Conservation (phyloP, 2,888 invertebrate species). For the Polydrusus pterygomalis region DNA sequence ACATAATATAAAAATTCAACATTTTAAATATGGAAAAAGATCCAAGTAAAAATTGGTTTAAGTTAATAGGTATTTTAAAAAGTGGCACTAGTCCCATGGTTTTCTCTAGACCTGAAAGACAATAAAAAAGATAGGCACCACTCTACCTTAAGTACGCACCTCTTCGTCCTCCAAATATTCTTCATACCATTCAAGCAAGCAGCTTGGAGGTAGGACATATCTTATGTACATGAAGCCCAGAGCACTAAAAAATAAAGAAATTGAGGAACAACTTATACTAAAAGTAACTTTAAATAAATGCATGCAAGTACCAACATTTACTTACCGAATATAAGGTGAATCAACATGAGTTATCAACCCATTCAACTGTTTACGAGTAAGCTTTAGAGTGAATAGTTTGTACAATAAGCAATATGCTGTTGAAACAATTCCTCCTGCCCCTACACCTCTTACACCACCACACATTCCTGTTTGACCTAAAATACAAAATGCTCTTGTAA, state of each 20-base stretch:
- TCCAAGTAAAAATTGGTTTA: not conserved
- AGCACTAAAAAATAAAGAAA: constrained; percentile 76
- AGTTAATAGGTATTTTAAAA: not conserved
- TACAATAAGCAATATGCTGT: constrained; percentile 99
- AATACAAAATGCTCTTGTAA: not conserved
- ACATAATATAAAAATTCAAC: too few species aligned
- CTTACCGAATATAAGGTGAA: constrained; percentile 89
- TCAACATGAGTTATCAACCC: constrained; percentile 96
- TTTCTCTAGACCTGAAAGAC: constrained; percentile 35
- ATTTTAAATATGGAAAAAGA: too few species aligned
- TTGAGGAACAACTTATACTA: not conserved
- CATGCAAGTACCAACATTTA: not conserved
- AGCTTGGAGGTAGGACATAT: constrained; percentile 96
- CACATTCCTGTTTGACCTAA: constrained; percentile 99
- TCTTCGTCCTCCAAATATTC: constrained; percentile 97
- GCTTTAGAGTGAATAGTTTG: constrained; percentile 95
- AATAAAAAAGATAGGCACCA: constrained; percentile 62
- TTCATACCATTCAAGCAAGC: constrained; percentile 97
- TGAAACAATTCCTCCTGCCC: constrained; percentile 99
- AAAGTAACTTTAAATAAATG: not conserved
- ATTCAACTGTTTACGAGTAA: constrained; percentile 98
- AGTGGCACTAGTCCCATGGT: not conserved
- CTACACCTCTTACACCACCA: constrained; percentile 99
- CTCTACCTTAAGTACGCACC: constrained; percentile 75
- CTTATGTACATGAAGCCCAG: constrained; percentile 91